A percentile compares a stretch with the other conserved stretches of the same genome.
These are phyloP conservation scores for Tromatobia lineatoria DNA, from an alignment of 2,888 invertebrate species.

Conservation along the genomic window DNA sequence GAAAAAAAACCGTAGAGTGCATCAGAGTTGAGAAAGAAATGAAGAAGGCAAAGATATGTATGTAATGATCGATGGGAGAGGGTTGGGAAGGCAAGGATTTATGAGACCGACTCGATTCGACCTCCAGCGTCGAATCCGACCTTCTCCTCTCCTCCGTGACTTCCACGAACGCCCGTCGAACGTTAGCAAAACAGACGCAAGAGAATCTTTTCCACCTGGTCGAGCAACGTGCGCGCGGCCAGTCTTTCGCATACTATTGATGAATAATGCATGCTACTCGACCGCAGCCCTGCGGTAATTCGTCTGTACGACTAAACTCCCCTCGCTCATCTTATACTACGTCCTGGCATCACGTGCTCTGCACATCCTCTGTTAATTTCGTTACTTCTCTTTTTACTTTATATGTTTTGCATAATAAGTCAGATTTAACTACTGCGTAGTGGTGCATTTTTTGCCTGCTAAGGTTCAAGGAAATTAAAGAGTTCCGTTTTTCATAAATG, in stretches of 20 bases:
- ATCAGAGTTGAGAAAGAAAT: not conserved
- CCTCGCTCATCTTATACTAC: not conserved
- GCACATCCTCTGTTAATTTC: no score
- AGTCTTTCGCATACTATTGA: constrained; percentile 29
- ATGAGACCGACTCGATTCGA: constrained; percentile 20
- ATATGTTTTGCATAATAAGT: no score
- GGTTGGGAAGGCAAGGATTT: constrained; percentile 36
- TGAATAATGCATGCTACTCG: constrained; percentile 60
- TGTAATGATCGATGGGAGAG: constrained; percentile 3
- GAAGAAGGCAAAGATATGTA: not conserved
- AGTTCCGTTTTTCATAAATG: no score
- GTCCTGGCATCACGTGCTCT: not conserved
- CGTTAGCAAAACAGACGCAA: constrained; percentile 11
- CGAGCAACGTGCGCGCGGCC: not conserved
- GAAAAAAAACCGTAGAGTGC: not conserved
- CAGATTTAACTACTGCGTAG: no score
- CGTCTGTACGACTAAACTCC: constrained; percentile 21
- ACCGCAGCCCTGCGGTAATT: constrained; percentile 46
- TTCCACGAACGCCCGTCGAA: constrained; percentile 46
- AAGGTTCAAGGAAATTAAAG: no score
- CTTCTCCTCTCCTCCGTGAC: constrained; percentile 25
- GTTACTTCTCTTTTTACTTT: no score
- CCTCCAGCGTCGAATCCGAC: constrained; percentile 44
- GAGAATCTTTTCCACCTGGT: constrained; percentile 45
- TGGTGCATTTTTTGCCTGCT: no score